Percentiles rank a stretch among this genome's conserved stretches.
Evolutionary conservation across 2,888 invertebrate species (phyloP).

Genomic region (Dasysyrphus albostriatus): DNA sequence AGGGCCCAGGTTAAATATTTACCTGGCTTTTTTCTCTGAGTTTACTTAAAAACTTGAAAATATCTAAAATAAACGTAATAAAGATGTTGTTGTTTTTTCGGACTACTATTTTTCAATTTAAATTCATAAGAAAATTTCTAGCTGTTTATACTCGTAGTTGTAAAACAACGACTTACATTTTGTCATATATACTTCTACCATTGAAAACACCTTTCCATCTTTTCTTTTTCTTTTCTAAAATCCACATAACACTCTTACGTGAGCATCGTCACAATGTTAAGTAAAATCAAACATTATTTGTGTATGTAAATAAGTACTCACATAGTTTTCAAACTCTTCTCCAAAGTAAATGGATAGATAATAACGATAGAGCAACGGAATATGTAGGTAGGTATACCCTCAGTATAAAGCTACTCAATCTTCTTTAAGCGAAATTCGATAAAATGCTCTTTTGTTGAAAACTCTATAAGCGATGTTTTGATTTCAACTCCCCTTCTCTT

Average conservation of each 20-base stretch:
- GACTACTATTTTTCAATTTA: too few relatives aligned
- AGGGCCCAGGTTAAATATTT: too few relatives aligned
- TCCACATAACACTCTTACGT: not conserved
- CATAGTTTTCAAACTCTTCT: slow-evolving; percentile 16
- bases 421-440: slow-evolving; percentile 25
- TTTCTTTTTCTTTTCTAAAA: not conserved
- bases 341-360: slow-evolving; percentile 15
- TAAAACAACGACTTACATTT: too few relatives aligned
- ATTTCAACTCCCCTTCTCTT: slow-evolving; percentile 31
- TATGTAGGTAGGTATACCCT: too few relatives aligned
- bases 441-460: slow-evolving; percentile 32
- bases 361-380: not conserved
- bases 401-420: slow-evolving; percentile 4
- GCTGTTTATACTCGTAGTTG: too few relatives aligned
- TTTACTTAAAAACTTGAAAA: too few relatives aligned
- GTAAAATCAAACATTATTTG: slow-evolving; percentile 31
- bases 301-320: slow-evolving; percentile 29
- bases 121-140: too few relatives aligned
- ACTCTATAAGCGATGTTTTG: slow-evolving; percentile 52
- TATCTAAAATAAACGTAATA: too few relatives aligned
- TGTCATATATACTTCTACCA: not conserved
- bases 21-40: too few relatives aligned
- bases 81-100: too few relatives aligned
- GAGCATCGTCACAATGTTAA: not conserved
- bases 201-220: not conserved